A percentile compares a stretch with the other conserved stretches of the same genome.
Evolutionary conservation across 2,113 vertebrate species (phyloP).

Genomic region (Tachuris rubrigastra): DNA sequence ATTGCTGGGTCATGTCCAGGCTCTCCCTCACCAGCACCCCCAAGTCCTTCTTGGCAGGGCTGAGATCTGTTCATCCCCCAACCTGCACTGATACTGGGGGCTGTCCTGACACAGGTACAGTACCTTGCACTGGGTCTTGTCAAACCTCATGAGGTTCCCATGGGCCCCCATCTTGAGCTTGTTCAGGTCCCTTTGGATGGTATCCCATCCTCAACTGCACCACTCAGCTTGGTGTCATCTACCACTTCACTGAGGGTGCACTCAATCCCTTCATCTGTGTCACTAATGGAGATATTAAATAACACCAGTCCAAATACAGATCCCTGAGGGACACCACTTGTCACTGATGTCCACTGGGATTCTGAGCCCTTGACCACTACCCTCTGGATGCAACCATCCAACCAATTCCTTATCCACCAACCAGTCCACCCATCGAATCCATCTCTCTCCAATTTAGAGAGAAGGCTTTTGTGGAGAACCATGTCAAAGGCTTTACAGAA

Average conservation of each 20-base stretch:
- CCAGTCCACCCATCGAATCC: background rate
- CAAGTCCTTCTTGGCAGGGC: background rate
- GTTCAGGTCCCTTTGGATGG: background rate
- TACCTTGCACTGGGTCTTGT: background rate
- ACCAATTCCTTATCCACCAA: background rate
- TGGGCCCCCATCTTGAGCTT: background rate
- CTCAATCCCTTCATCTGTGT: background rate
- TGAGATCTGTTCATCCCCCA: background rate
- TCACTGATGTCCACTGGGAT: background rate
- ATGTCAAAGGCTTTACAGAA: background rate
- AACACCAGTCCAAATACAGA: background rate
- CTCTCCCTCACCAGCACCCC: background rate
- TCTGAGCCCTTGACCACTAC: background rate
- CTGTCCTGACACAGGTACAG: background rate
- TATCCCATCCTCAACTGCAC: background rate
- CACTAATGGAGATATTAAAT: background rate
- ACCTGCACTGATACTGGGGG: background rate
- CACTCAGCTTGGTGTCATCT: background rate
- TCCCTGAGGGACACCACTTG: background rate
- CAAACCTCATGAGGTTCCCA: background rate
- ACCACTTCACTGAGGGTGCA: background rate
- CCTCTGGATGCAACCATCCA: background rate
- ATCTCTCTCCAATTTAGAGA: background rate
- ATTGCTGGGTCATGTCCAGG: background rate
- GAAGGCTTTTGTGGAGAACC: background rate